Conservation (phyloP, 2,888 invertebrate genomes). For the Tenthredo notha region DNA sequence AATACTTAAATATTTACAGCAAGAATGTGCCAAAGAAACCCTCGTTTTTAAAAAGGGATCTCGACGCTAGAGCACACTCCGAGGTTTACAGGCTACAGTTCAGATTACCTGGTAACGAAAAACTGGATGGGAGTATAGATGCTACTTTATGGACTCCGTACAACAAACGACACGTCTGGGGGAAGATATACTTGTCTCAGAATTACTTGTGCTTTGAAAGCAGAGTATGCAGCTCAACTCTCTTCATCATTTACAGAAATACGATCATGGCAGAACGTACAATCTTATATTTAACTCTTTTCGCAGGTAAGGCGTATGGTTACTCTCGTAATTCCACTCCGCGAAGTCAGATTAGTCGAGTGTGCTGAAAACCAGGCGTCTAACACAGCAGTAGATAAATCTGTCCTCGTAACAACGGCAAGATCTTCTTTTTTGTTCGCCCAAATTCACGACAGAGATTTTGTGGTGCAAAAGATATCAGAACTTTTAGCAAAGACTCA, state of each 20-base stretch:
- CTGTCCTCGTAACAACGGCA: constrained; percentile 90
- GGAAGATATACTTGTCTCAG: constrained; percentile 93
- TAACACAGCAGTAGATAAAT: constrained; percentile 82
- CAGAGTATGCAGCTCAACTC: constrained; percentile 83
- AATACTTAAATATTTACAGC: constrained; percentile 75
- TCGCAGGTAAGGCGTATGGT: constrained; percentile 88
- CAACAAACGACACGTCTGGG: constrained; percentile 93
- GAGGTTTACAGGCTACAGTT: constrained; percentile 93
- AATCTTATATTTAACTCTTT: background rate
- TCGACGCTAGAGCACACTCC: constrained; percentile 96
- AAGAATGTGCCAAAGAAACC: constrained; percentile 94
- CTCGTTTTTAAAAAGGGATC: constrained; percentile 95
- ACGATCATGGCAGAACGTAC: background rate
- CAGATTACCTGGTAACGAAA: constrained; percentile 92
- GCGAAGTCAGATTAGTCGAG: constrained; percentile 89
- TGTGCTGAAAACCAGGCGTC: constrained; percentile 86
- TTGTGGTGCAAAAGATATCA: constrained; percentile 93
- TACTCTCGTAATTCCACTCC: constrained; percentile 92
- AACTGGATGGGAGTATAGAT: constrained; percentile 95
- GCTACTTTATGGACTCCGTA: constrained; percentile 97
- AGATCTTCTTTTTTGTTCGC: constrained; percentile 93
- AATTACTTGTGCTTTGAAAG: constrained; percentile 98
- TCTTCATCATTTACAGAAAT: background rate
- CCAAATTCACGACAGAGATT: constrained; percentile 92
- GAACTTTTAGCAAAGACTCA: constrained; percentile 89